A percentile compares a stretch with the other conserved stretches of the same genome.
These are phyloP conservation scores for Apodemia mormo DNA, from an alignment of 2,888 invertebrate species.

Conservation along the genomic window DNA sequence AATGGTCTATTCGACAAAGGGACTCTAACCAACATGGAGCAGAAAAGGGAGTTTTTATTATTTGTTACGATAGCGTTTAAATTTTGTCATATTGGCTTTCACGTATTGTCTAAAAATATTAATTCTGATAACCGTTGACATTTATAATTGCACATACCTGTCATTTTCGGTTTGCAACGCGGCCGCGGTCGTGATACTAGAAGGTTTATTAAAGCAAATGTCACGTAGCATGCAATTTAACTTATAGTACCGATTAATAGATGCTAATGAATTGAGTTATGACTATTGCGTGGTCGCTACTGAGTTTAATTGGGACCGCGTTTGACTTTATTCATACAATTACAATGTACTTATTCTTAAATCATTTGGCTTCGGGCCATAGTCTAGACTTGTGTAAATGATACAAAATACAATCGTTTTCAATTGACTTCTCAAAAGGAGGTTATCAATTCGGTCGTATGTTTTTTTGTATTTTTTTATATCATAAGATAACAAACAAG, in stretches of 20 bases:
- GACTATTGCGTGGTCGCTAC: slow-evolving; percentile 26
- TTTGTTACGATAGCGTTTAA: no score
- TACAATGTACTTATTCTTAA: neutral
- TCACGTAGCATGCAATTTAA: slow-evolving; percentile 28
- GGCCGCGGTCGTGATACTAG: slow-evolving; percentile 31
- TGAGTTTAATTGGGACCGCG: slow-evolving; percentile 16
- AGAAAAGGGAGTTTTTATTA: no score
- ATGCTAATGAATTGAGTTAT: slow-evolving; percentile 38
- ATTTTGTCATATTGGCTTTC: neutral
- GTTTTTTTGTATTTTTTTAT: no score
- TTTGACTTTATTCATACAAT: slow-evolving; percentile 12
- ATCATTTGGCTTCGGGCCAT: neutral
- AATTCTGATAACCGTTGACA: slow-evolving; percentile 34
- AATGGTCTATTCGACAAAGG: no score
- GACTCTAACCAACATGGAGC: no score
- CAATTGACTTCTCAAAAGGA: no score
- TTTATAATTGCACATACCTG: slow-evolving; percentile 36
- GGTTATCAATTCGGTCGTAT: no score
- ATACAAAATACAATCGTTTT: no score
- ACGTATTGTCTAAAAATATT: slow-evolving; percentile 1
- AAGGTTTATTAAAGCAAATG: slow-evolving; percentile 29
- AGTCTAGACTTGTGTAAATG: neutral
- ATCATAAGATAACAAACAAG: no score
- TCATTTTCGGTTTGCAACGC: slow-evolving; percentile 28
- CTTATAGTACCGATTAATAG: slow-evolving; percentile 36